Conservation (phyloP, 2,113 vertebrate genomes). For the Nothocercus nigrocapillus region DNA sequence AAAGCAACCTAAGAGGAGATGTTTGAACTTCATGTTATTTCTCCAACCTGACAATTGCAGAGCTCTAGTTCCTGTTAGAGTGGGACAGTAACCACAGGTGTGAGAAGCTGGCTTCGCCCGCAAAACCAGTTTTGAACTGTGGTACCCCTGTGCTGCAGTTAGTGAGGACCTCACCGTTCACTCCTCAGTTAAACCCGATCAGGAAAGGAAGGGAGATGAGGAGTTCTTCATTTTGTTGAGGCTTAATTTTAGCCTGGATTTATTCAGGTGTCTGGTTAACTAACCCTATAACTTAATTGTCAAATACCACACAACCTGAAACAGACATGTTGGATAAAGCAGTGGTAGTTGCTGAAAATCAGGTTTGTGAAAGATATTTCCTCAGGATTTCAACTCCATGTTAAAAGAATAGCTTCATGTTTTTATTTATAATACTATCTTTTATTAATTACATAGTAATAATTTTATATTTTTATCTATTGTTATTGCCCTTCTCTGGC, state of each 20-base stretch:
- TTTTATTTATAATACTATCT: background rate
- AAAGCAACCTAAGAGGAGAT: background rate
- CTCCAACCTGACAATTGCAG: background rate
- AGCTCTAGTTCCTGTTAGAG: background rate
- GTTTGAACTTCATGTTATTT: background rate
- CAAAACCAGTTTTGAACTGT: background rate
- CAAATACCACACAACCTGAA: fast-evolving
- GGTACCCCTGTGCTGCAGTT: background rate
- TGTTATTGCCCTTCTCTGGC: background rate
- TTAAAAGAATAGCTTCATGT: background rate
- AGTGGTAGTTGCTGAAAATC: background rate
- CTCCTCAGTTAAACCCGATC: background rate
- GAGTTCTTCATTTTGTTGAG: background rate
- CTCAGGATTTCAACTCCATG: background rate
- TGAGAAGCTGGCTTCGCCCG: background rate
- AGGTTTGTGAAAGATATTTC: background rate
- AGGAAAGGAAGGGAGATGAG: background rate
- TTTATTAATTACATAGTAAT: background rate
- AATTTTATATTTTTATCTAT: background rate
- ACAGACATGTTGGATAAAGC: background rate
- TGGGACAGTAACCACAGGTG: background rate
- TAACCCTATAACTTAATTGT: background rate
- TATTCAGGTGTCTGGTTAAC: background rate
- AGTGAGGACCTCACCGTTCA: background rate
- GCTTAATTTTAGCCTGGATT: background rate